Conservation (phyloP, 1,140 invertebrate species). For the Cataglyphis hispanica region DNA sequence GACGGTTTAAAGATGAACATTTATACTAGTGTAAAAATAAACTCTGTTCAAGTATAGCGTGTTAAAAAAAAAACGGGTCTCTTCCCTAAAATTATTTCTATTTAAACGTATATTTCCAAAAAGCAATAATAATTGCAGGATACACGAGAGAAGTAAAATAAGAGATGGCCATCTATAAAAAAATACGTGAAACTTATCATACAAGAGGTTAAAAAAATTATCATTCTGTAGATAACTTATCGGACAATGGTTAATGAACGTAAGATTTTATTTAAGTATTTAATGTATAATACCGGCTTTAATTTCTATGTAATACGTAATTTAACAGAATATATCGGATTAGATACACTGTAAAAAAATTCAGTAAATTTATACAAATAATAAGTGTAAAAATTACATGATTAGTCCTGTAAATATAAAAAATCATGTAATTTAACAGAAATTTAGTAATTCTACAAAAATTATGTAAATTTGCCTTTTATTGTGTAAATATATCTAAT, state of each 20-base stretch:
- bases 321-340: not conserved
- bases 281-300: not conserved
- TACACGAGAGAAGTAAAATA: not conserved
- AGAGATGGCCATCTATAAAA: conserved; percentile 12
- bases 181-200: not conserved
- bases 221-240: conserved; percentile 33
- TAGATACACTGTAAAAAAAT: too few species aligned
- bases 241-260: not conserved
- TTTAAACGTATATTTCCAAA: not conserved
- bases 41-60: too few species aligned
- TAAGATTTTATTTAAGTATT: not conserved
- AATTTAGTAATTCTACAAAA: too few species aligned
- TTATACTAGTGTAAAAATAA: not conserved
- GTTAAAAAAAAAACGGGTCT: not conserved
- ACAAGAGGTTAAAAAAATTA: not conserved
- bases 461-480: too few species aligned
- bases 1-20: not conserved
- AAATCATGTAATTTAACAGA: too few species aligned
- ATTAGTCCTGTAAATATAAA: too few species aligned
- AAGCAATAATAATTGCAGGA: not conserved
- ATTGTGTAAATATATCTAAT: too few species aligned
- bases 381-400: too few species aligned
- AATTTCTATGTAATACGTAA: too few species aligned
- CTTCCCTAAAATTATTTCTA: not conserved
- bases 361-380: too few species aligned